Evolutionary conservation across 2,113 vertebrate species (phyloP), one percentile per base, ranked within the genome.

Genomic region (Rana temporaria): DNA sequence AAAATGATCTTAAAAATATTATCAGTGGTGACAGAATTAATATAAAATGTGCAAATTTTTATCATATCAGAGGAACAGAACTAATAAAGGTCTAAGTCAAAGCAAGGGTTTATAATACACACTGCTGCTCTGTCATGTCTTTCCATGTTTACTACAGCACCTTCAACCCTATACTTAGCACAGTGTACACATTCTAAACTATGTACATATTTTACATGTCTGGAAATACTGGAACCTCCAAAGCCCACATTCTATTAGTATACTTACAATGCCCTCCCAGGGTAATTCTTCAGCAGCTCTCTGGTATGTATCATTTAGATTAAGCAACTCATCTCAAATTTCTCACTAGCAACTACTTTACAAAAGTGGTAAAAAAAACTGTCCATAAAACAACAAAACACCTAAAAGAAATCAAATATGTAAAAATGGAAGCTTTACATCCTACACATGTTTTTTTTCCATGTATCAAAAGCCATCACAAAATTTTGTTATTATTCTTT

Each of bases 181-280:
- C 42, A 48, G 42, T 14, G 12, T 48, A 48, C 42, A 48, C 11
- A 22, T 52, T 22, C 7, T 68, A 18, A 68, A 42, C 32, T 68
- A 68, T 48, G 34, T 68, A 38, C 66, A 68, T 68, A 68, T 48
- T 42, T 42, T 42, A 42, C 34, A 48, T 14, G 19, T 68, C 66
- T 68, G n/a, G 67, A 69, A 63, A 63, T 63, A 24, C 60, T 22
- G n/a, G 9, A 63, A 48, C 67, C 15, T 52, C 20, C 1, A 42
- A 42, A 20, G 34, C 20, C 18, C 42, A 68, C 34, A n/a, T 67
- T 68, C 18, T 42, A 42, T 68, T 22, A 5, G 19, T 8, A 52
- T 24, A 19, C 20, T 48, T 69, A 69, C 42, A 69, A 69, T 69
- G 67, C 42, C 67, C 67, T 69, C 6, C 38, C 9, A 69, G 14